Evolutionary conservation across 2,888 invertebrate species (phyloP), one percentile per base, ranked within the genome.

Genomic region (Platycheirus rosarum): DNA sequence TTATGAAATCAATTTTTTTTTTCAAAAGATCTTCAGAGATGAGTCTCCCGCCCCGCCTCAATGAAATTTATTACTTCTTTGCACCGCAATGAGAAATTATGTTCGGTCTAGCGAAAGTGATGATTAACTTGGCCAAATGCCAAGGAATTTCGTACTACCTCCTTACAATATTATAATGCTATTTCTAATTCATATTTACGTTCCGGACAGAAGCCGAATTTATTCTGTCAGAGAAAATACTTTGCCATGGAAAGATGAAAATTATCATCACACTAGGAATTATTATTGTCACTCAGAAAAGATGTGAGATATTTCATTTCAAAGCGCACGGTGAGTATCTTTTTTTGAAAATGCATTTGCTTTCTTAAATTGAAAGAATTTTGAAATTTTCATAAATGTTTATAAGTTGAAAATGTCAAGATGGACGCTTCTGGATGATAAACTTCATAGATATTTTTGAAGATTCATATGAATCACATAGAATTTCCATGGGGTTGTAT

Each of bases 101-200:
- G 71, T 68, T 82, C 77, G 87, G 86, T 87, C 88, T 87, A 88
- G 88, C 87, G 89, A 89, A 89, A 88, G 89, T 89, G 88, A 85
- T 87, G 89, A 87, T 88, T 89, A 87, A 88, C 80, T 86, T 88
- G 88, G 88, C 88, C 53, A 29, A 6, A 18, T 85, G 88, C 88
- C 88, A 89, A 85, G 76, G 87, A 88, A 89, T 88, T 88, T 87
- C 63, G 79, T 84, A 86, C 85, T 87, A 85, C 85, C 87, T 87
- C 85, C 86, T 35, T 68, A 44, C 11, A 35, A 18, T 29, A 13
- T 14, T 7, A 29, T 4, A 55, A 26, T 53, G 26, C 49, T 51
- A 29, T 29, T 14, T 51, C 26, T 16, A 13, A 69, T 40, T 23
- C 53, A 73, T 53, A 29, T 16, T 35, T 40, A 8, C 55, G 26